Base-by-base conservation (phyloP, 2,113 vertebrate genomes). In the Diglossa brunneiventris region DNA sequence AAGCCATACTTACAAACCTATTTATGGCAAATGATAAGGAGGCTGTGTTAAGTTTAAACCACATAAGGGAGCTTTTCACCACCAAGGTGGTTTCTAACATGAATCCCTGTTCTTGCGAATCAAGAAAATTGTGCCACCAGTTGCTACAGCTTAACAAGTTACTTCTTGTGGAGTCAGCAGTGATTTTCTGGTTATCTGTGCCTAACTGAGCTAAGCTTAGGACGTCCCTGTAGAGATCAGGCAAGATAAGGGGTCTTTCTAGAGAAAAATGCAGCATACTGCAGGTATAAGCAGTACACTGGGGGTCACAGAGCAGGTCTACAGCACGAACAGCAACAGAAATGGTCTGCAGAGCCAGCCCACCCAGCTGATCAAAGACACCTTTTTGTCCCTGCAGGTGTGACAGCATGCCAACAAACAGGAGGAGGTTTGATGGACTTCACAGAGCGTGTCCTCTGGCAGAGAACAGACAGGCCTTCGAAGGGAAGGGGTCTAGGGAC, bases 1-100 rank as follows among this genome's bases (percentile, higher is more conserved):
- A 87, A 77, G 89, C 76, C 87, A 64, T 52, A 31, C 61, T 92
- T 87, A 89, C 30, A 83, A 87, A 44, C 52, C 89, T 94, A 93
- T 94, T 97, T 87, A 95, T 30, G 70, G 95, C 52, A 84, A 55
- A 58, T 3, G 90, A 95, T 94, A 95, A 87, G 83, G 61, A 92
- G 41, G 21, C 33, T 10, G 30, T 0, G 18, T 59, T 78, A 55
- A 63, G 56, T 27, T 89, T 80, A 89, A 93, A 59, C 68, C 47
- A 44, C 55, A 6, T 7, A n/a, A 77, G 42, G 41, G 39, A 83
- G n/a, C 26, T 33, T 93, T 90, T 41, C 66, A 61, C 76, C 69
- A 44, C 69, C 67, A 90, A 89, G 27, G 47, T 33, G 41, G 28
- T 74, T 84, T 89, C 52, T 78, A 89, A 89, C 61, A 42, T 56